Percentiles rank a stretch among this genome's conserved stretches.
These are phyloP conservation scores for Periphyllus acericola DNA, from an alignment of 2,888 invertebrate genomes.

Conservation along the genomic window DNA sequence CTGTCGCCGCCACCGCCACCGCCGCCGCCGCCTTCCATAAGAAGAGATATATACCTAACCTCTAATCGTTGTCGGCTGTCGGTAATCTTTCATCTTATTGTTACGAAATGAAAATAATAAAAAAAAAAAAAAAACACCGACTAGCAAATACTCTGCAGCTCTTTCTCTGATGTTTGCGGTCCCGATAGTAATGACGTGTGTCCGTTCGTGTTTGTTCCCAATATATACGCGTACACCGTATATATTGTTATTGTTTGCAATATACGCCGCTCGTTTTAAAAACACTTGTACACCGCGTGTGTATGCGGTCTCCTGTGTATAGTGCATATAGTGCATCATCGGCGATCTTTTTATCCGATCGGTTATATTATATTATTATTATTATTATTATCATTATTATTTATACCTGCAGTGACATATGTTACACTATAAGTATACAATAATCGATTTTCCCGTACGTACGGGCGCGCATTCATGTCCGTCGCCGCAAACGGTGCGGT, in stretches of 20 bases:
- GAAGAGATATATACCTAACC: conserved; percentile 11
- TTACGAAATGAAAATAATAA: conserved; percentile 41
- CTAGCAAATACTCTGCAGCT: conserved; percentile 29
- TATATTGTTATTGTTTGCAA: conserved; percentile 17
- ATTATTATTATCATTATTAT: no score
- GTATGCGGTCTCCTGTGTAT: background rate
- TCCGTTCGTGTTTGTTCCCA: conserved; percentile 47
- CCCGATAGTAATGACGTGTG: conserved; percentile 54
- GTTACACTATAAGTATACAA: background rate
- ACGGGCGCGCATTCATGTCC: background rate
- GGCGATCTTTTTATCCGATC: conserved; percentile 24
- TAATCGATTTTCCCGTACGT: conserved; percentile 8
- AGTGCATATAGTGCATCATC: background rate
- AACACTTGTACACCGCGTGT: conserved; percentile 33
- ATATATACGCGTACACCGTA: background rate
- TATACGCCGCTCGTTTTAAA: conserved; percentile 28
- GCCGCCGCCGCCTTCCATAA: conserved; percentile 30
- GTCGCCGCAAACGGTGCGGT: background rate
- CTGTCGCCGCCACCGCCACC: background rate
- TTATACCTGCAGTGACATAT: background rate
- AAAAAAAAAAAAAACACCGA: conserved; percentile 26
- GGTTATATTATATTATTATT: background rate
- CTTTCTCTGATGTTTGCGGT: conserved; percentile 55
- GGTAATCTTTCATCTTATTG: conserved; percentile 61
- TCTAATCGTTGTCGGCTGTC: conserved; percentile 27